Percentiles rank a stretch among this genome's conserved stretches.
These are phyloP conservation scores for Drosophila ficusphila DNA, from an alignment of 1,140 invertebrate genomes.

Conservation along the genomic window DNA sequence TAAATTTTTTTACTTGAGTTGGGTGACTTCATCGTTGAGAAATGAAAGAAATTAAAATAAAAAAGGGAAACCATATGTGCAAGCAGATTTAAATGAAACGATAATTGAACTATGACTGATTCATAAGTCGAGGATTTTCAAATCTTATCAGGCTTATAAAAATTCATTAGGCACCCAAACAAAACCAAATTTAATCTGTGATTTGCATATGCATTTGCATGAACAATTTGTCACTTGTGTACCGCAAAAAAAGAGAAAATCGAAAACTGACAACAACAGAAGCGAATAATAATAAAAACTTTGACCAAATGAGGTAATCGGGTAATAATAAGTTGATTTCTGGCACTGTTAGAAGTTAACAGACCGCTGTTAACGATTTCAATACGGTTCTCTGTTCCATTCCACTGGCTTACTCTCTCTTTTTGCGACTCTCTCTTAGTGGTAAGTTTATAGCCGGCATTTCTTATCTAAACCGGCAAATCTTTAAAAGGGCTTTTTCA, in stretches of 20 bases:
- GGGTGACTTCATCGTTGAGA: conserved; percentile 39
- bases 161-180: conserved; percentile 21
- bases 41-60: conserved; percentile 19
- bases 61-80: conserved; percentile 28
- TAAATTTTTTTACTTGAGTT: conserved; percentile 10
- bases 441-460: conserved; percentile 54
- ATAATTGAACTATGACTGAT: conserved; percentile 23
- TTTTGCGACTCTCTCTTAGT: conserved; percentile 11
- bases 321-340: conserved; percentile 80
- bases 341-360: conserved; percentile 53
- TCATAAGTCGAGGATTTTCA: conserved; percentile 1
- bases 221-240: conserved; percentile 58
- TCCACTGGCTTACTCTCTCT: conserved; percentile 14
- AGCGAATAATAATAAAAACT: conserved; percentile 56
- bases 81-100: conserved; percentile 15
- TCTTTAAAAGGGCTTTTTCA: conserved; percentile 46
- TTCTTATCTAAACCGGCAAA: conserved; percentile 76
- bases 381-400: conserved; percentile 17
- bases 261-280: conserved; percentile 27
- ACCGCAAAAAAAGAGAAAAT: conserved; percentile 25
- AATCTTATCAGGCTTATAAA: conserved; percentile 10
- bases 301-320: conserved; percentile 84
- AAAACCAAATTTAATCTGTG: conserved; percentile 14
- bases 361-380: conserved; percentile 40
- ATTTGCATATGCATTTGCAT: conserved; percentile 54